Base-by-base conservation (phyloP, 2,888 invertebrate species). In the Thereva nobilitata region DNA sequence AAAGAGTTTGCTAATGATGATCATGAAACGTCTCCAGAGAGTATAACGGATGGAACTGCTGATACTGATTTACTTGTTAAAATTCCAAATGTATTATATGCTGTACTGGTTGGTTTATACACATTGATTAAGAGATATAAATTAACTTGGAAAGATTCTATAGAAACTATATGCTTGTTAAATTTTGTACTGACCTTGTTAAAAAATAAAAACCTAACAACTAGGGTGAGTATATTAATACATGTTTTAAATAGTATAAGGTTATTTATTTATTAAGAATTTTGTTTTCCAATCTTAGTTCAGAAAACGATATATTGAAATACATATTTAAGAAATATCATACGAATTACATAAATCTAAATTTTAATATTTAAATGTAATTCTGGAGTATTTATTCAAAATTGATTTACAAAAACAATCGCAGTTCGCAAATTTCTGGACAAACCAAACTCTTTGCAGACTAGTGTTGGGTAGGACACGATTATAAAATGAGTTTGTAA, bases 91-190 rank as follows among this genome's bases (percentile, higher is more conserved):
- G 85, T 89, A 37, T 80, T 90, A 75, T 85, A 86, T 7, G 84
- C 87, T n/a, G 83, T 90, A 1, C 78, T 92, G 67, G 87, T 90
- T 66, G 86, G 85, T 0, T 80, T 91, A 8, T 82, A 86, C 34
- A 82, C 84, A 0, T 80, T 91, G 50, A 87, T 91, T 4, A 86
- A 87, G 67, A 85, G 87, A 54, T 89, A 88, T 72, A 85, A 88
- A 69, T 86, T 92, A 9, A 88, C 88, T 41, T 92, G 92, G 92
- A 86, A 87, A 67, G 90, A 91, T 72, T 90, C 89, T 67, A 83
- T 91, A 3, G 91, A 92, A 81, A 87, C 90, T 0, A 83, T 89
- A 68, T 89, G 89, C 71, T 80, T 92, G 8, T 78, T 86, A 45
- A 82, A 83, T 50, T 78, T 83, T 4, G 81, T 84, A 7, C 80